Evolutionary conservation across 2,888 invertebrate species (phyloP).

Genomic region (Drosophila parthenogenetica): DNA sequence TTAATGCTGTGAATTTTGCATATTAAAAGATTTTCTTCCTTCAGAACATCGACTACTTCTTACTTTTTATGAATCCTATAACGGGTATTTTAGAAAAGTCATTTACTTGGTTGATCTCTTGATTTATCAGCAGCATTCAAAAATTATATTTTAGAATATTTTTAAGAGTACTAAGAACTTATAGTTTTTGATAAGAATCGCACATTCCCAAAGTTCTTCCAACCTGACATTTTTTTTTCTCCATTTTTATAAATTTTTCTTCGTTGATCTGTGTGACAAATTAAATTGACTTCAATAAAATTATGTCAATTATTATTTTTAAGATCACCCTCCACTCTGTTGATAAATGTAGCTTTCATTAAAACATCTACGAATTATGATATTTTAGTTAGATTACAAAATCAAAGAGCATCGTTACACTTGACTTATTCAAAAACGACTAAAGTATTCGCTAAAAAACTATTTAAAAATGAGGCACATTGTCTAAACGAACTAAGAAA

Average conservation of each 20-base stretch:
- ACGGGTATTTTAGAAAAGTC: slow-evolving; percentile 24
- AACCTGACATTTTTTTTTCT: no score
- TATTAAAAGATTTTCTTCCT: slow-evolving; percentile 64
- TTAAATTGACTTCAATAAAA: not conserved
- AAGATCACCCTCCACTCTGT: not conserved
- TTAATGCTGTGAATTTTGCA: slow-evolving; percentile 79
- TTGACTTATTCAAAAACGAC: not conserved
- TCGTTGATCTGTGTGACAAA: no score
- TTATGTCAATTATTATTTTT: not conserved
- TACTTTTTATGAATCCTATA: slow-evolving; percentile 2
- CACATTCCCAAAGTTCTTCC: no score
- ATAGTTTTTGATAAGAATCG: no score
- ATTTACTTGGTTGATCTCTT: not conserved
- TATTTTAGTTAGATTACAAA: not conserved
- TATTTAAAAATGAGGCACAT: no score
- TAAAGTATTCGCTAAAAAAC: not conserved
- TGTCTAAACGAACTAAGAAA: no score
- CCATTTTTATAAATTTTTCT: no score
- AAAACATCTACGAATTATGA: not conserved
- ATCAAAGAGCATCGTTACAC: not conserved
- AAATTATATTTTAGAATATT: not conserved
- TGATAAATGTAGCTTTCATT: no score
- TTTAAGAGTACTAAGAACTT: no score
- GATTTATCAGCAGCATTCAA: not conserved
- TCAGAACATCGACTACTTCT: slow-evolving; percentile 33